Conservation (phyloP, 2,113 vertebrate genomes). For the Upupa epops region DNA sequence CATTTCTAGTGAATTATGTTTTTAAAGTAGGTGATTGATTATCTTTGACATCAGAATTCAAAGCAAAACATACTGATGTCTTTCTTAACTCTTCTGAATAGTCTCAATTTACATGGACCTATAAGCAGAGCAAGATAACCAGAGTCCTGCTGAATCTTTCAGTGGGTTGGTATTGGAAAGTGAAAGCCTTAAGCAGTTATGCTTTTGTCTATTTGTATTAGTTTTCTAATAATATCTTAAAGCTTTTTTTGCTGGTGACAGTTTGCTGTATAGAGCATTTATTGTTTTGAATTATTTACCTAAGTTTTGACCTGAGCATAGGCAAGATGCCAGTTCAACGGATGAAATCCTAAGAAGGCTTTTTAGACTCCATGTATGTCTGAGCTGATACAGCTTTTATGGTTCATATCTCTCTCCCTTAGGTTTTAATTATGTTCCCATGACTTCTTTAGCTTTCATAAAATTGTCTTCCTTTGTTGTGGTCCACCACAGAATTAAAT, state of each 20-base stretch:
- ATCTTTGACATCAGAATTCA: background rate
- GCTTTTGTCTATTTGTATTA: background rate
- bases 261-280: background rate
- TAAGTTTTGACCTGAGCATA: background rate
- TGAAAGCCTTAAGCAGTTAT: background rate
- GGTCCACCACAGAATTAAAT: background rate
- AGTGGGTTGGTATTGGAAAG: background rate
- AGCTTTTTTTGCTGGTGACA: background rate
- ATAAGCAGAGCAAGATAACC: background rate
- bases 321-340: background rate
- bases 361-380: background rate
- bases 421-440: background rate
- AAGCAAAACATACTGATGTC: background rate
- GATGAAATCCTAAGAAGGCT: background rate
- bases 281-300: background rate
- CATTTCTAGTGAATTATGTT: background rate
- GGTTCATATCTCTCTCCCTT: accelerated
- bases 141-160: background rate
- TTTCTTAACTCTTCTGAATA: background rate
- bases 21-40: background rate
- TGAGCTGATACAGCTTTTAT: background rate
- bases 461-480: background rate
- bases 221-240: background rate
- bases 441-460: background rate
- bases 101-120: background rate